Base-by-base conservation (phyloP, 2,113 vertebrate genomes). In the Paramisgurnus dabryanus region DNA sequence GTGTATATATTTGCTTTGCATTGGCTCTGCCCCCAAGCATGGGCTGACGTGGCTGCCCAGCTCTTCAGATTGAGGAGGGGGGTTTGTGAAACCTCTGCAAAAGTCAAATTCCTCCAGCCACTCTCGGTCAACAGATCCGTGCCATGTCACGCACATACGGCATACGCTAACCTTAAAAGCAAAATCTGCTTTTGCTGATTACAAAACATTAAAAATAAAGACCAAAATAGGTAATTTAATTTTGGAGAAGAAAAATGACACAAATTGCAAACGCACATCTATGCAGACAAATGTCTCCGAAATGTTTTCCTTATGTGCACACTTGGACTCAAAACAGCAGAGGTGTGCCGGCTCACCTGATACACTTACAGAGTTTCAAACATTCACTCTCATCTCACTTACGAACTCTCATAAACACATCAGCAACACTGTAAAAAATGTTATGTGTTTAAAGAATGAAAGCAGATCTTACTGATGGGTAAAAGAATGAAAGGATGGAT, bases 31-130 rank as follows among this genome's bases (percentile, higher is more conserved):
- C 34, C 47, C 58, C 77, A 61, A 63, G 67, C 75, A 60, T 64
- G 79, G 80, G 89, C 85, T 90, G 89, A 91, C 87, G 89, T 90
- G 91, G 91, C 91, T 86, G 45, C 34, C 15, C 11, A 61, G 70
- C 74, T 82, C 81, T 78, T 68, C 76, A 57, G 79, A 78, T 80
- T 79, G 18, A 40, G 66, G 15, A 53, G 76, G 82, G 81, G 72
- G 71, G 80, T 60, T 74, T 9, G 41, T 75, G 70, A 82, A 83
- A 75, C 47, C 74, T 40, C 17, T 55, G 41, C 79, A 17, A 63
- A 55, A 64, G 68, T 68, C 79, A 66, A 72, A 84, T 87, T 85
- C 75, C 78, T 84, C 71, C 67, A 66, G 71, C 69, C 78, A 79
- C 55, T 58, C 75, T 76, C 50, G 60, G 80, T 78, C 80, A 87